Evolutionary conservation across 2,797 vertebrate genomes (phyloP).

Genomic region (Steatocranus sp.): DNA sequence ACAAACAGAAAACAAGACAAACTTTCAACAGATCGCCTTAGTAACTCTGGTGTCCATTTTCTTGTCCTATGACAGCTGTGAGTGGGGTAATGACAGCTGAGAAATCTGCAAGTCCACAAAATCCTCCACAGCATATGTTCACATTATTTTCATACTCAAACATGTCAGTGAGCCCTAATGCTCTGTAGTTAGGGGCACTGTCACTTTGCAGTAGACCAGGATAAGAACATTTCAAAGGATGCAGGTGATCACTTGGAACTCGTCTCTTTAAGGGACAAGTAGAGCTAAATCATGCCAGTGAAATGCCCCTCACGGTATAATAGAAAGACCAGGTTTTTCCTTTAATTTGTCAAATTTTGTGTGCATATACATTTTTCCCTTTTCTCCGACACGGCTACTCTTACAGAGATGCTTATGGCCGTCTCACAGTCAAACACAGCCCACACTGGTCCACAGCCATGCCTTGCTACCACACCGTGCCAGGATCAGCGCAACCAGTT

Average conservation of each 20-base stretch:
- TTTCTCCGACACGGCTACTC: neutral
- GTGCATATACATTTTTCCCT: neutral
- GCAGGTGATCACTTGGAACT: neutral
- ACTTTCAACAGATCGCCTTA: conserved; percentile 19
- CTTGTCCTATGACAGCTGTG: neutral
- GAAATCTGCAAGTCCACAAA: neutral
- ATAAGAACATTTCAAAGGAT: neutral
- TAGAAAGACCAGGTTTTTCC: neutral
- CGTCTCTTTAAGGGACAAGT: neutral
- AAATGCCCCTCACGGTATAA: neutral
- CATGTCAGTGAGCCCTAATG: neutral
- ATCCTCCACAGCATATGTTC: neutral
- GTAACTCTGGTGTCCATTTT: neutral
- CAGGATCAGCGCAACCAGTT: neutral
- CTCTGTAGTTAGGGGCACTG: neutral
- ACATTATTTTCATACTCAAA: neutral
- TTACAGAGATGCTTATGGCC: neutral
- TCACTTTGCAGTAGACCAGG: too few species aligned
- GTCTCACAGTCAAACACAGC: neutral
- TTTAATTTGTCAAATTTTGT: neutral
- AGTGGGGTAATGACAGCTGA: neutral
- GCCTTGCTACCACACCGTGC: neutral
- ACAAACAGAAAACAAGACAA: conserved; percentile 58
- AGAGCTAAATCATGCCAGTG: neutral
- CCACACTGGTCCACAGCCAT: neutral